Evolutionary conservation across 2,113 vertebrate genomes (phyloP), one percentile per base, ranked within the genome.

Genomic region (Saguinus midas): DNA sequence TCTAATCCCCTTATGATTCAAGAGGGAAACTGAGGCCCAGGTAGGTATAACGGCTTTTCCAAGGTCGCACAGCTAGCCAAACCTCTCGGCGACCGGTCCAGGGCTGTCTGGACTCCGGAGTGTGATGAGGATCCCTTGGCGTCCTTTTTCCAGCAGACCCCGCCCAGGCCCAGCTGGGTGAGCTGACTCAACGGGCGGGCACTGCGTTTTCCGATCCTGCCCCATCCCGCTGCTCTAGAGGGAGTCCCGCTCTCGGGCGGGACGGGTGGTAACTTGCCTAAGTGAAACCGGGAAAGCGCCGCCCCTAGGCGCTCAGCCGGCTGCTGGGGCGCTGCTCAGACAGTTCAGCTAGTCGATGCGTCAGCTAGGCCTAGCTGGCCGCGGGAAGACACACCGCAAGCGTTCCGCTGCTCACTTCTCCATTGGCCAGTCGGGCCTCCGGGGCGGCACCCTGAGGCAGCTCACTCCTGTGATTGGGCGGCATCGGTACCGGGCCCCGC

Each of bases 131-230:
- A 25, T 57, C 11, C n/a, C 32, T 4, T 1, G 78, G 43, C 37
- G 57, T 55, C 95, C 40, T 40, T 66, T 81, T 27, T 50, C 66
- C 79, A 48, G 89, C 29, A 16, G 3, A 40, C 29, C 37, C 0
- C 68, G 48, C 76, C 55, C 64, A 7, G 83, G 57, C 78, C 35
- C 80, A 16, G 50, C 95, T 23, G 0, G 75, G 76, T 29, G 57
- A 87, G 78, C 40, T 3, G n/a, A 97, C 95, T 97, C 97, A 97
- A 52, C 87, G 94, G 96, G 93, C 58, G 11, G 82, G 92, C 70
- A 23, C 73, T 82, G 85, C 52, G 6, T 70, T 55, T 52, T 40
- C 78, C 72, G 40, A 52, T 68, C 89, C 43, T 84, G 23, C 89
- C 96, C 66, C 37, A 61, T 52, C 87, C 93, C 91, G 88, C 83